These are phyloP conservation scores for Oligia fasciuncula DNA, from an alignment of 2,888 invertebrate species.

Conservation along the genomic window DNA sequence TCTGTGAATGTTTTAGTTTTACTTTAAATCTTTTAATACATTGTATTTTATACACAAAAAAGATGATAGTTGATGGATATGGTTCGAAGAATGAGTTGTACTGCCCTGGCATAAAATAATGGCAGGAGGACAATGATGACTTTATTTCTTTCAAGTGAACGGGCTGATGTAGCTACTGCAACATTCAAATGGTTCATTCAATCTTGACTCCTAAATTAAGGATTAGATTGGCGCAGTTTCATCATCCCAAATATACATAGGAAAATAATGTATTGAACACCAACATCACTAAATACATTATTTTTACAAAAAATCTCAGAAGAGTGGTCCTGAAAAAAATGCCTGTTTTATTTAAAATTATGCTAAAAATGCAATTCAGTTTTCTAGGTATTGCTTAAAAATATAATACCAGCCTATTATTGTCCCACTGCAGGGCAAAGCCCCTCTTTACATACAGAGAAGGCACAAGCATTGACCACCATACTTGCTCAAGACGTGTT, in stretches of 20 bases:
- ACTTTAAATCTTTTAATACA: conserved; percentile 29
- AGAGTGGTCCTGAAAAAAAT: too few relatives aligned
- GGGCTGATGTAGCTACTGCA: neutral
- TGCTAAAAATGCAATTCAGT: too few relatives aligned
- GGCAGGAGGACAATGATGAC: neutral
- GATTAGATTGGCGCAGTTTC: neutral
- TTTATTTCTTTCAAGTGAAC: neutral
- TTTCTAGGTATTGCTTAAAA: too few relatives aligned
- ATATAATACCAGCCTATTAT: too few relatives aligned
- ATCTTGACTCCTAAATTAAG: neutral
- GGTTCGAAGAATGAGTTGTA: neutral
- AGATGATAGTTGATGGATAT: neutral
- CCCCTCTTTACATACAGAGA: neutral
- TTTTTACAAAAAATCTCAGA: too few relatives aligned
- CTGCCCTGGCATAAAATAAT: neutral
- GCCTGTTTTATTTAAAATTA: too few relatives aligned
- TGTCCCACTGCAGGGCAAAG: too few relatives aligned
- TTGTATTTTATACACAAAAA: neutral
- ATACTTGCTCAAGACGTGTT: neutral
- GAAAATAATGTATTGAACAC: too few relatives aligned
- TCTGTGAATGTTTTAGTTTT: conserved; percentile 80
- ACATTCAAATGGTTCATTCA: neutral
- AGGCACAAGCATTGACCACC: neutral
- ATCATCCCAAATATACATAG: neutral
- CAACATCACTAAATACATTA: too few relatives aligned